Base-by-base conservation (phyloP, 2,888 invertebrate genomes). In the Chesias legatella region DNA sequence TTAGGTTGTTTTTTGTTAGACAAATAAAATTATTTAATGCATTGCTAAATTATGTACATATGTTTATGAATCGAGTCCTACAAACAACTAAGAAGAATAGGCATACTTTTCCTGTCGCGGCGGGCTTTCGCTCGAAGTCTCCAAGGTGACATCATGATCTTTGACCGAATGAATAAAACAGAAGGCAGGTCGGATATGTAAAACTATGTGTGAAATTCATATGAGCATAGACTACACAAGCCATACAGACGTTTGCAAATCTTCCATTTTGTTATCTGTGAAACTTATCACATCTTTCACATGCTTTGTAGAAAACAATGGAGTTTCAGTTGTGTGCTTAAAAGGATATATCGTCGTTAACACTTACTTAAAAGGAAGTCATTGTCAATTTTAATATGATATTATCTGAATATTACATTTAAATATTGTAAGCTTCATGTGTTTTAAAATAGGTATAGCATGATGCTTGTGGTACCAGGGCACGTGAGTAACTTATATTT, bases 151-250 rank as follows among this genome's bases (percentile, higher is more conserved):
- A 67, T 71, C 66, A 73, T 67, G 64, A 63, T 69, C 59, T 69
- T 66, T 59, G 63, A 59, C 63, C 62, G 55, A 48, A 67, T 73
- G 67, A 71, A 71, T 72, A 73, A 73, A 71, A 74, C 71, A 74
- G 59, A 60, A 67, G 65, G 58, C 60, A 47, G 13, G 2, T 50
- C 52, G 52, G 49, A 56, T 56, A 60, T 62, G 51, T 58, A 51
- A 3, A 3, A 55, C 46, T 63, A 58, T 60, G 66, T 71, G 63
- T 64, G 62, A 70, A 75, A 70, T 73, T 73, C 57, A 69, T 73
- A 73, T 73, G 57, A 63, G 61, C 49, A 55, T 54, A 45, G 51
- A 41, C 38, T 50, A 43, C 51, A 60, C 46, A 52, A 44, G 38
- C 53, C 43, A 50, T 49, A 50, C 23, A 35, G 36, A 17, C 36